Evolutionary conservation across 2,797 vertebrate genomes (phyloP), one percentile per base, ranked within the genome.

Genomic region (Sebastes vulpes): DNA sequence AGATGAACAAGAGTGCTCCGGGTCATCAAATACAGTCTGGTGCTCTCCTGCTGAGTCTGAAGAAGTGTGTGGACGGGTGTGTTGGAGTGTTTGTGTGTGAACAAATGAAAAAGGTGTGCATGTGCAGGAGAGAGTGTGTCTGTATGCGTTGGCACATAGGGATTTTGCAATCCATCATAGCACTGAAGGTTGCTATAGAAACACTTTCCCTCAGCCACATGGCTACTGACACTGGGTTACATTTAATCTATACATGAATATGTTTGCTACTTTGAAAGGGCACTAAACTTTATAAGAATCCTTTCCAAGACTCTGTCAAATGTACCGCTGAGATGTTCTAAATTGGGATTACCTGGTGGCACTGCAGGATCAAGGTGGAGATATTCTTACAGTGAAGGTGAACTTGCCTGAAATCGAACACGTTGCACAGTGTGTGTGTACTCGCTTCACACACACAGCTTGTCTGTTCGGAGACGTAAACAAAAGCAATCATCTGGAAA

Each of bases 131-230:
- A 29, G 10, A 9, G 48, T 60, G 35, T 74, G 42, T 50, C 16
- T 60, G 66, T 61, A 50, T 65, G 65, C 7, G 1, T 63, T 52
- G 23, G 57, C 72, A 74, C 58, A 58, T 53, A 57, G 53, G 65
- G 60, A 64, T 72, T 86, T 83, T 60, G 54, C 58, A 68, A 81
- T 84, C 72, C 46, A 85, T 89, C 74, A 65, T 20, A 71, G 74
- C 9, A 8, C 78, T 59, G 68, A 52, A 58, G 70, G 90, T 91
- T 90, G 85, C 89, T 84, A 89, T 92, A 89, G 90, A 86, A 94
- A 92, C 89, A 26, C 54, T 58, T 84, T 72, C 31, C 23, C 72
- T 82, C 66, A 75, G 72, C 60, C 54, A 59, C 65, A 67, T 20
- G 20, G 52, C 64, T 64, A 28, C 66, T 72, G 73, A 88, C 75